Evolutionary conservation across 2,113 vertebrate genomes (phyloP).

Genomic region (Etheostoma spectabile): DNA sequence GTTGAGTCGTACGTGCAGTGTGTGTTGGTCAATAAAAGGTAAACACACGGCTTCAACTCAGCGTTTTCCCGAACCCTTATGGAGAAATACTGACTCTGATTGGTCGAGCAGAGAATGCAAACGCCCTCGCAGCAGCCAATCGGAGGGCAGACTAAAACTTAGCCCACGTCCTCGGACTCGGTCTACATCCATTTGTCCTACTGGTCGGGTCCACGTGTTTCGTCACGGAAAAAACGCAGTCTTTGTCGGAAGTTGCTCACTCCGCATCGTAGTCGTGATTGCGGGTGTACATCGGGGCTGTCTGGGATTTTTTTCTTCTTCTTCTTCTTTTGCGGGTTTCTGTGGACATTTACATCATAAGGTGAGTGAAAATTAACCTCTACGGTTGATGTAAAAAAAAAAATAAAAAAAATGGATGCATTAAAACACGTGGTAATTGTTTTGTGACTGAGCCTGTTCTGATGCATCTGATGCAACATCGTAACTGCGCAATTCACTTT

Average conservation of each 20-base stretch:
- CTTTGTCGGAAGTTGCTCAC: not conserved
- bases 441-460: not conserved
- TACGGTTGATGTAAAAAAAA: accelerated
- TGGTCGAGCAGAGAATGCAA: conserved; percentile 25
- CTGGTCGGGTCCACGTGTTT: conserved; percentile 30
- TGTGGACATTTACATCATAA: not conserved
- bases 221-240: conserved; percentile 5
- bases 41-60: conserved; percentile 30
- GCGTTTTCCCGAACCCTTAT: conserved; percentile 5
- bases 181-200: no score
- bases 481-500: not conserved
- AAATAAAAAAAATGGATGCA: accelerated
- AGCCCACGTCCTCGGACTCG: not conserved
- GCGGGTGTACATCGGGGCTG: accelerated
- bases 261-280: not conserved
- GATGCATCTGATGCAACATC: conserved; percentile 71
- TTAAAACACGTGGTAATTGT: no score
- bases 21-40: conserved; percentile 48
- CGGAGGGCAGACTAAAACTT: not conserved
- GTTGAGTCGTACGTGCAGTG: not conserved
- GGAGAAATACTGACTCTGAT: conserved; percentile 38
- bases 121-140: conserved; percentile 82
- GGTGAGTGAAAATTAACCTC: conserved; percentile 53
- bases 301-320: not conserved
- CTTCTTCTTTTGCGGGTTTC: not conserved